These are phyloP conservation scores for Corella eumyota DNA, from an alignment of 23 tunicate species.

Conservation along the genomic window DNA sequence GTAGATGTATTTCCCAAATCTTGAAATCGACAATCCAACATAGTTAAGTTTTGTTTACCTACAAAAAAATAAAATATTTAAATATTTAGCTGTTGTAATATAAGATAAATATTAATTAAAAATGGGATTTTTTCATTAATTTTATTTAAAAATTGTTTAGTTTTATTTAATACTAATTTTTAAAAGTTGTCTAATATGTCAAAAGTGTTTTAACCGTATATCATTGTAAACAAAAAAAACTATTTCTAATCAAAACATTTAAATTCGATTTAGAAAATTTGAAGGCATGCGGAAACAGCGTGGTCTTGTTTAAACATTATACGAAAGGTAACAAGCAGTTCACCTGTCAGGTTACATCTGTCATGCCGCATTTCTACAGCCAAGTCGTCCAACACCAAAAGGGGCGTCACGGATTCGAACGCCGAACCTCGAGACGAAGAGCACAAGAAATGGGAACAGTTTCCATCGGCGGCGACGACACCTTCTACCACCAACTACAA, in stretches of 20 bases:
- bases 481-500: constrained; percentile 16
- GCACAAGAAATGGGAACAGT: constrained; percentile 3
- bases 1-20: constrained; percentile 1
- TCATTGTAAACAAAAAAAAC: no score
- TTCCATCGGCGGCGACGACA: constrained; percentile 4
- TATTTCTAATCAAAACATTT: no score
- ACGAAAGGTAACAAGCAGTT: background rate
- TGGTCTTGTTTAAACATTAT: no score
- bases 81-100: no score
- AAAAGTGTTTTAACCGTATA: no score
- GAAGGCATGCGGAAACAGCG: no score
- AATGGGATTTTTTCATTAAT: no score
- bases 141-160: no score
- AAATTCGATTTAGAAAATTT: no score
- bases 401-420: background rate
- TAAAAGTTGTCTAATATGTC: no score
- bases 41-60: background rate
- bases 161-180: no score
- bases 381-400: constrained; percentile 2
- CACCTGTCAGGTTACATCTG: constrained; percentile 9
- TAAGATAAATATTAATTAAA: no score
- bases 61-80: background rate
- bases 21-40: constrained; percentile 13
- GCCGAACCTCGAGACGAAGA: background rate
- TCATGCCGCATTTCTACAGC: constrained; percentile 2